phyloP scores from a whole-genome alignment of 2,888 invertebrate species.

The Latrodectus elegans region DNA sequence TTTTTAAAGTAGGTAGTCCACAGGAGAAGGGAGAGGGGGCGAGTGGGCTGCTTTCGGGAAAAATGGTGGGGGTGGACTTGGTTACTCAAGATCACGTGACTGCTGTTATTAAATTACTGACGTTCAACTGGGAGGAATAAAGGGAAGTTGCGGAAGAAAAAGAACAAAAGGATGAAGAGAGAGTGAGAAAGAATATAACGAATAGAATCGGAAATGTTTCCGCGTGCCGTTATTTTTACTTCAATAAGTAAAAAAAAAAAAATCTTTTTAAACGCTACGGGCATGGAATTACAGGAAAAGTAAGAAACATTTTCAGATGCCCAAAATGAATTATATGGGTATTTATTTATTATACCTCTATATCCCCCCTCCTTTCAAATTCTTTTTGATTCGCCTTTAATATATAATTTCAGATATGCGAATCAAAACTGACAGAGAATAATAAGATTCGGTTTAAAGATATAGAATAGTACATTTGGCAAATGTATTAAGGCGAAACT shows the following conservation, averaged over 20 bases:
- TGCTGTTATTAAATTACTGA: constrained; percentile 66
- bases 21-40: not conserved
- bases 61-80: not conserved
- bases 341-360: constrained; percentile 57
- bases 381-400: constrained; percentile 57
- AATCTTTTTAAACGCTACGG: constrained; percentile 48
- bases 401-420: constrained; percentile 61
- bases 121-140: constrained; percentile 57
- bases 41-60: constrained; percentile 18
- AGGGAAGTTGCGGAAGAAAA: constrained; percentile 37
- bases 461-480: not conserved
- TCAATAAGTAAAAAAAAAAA: constrained; percentile 13
- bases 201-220: constrained; percentile 51
- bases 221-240: constrained; percentile 48
- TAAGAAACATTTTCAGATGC: constrained; percentile 50
- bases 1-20: constrained; percentile 58
- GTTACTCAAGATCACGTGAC: constrained; percentile 56
- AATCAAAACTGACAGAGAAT: constrained; percentile 63
- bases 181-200: constrained; percentile 40
- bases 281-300: constrained; percentile 48
- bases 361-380: constrained; percentile 25
- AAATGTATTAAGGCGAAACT: not conserved
- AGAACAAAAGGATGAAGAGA: constrained; percentile 47
- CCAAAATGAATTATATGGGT: constrained; percentile 62
- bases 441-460: constrained; percentile 36